Conservation (phyloP, 1,140 invertebrate genomes). For the Delia radicum region DNA sequence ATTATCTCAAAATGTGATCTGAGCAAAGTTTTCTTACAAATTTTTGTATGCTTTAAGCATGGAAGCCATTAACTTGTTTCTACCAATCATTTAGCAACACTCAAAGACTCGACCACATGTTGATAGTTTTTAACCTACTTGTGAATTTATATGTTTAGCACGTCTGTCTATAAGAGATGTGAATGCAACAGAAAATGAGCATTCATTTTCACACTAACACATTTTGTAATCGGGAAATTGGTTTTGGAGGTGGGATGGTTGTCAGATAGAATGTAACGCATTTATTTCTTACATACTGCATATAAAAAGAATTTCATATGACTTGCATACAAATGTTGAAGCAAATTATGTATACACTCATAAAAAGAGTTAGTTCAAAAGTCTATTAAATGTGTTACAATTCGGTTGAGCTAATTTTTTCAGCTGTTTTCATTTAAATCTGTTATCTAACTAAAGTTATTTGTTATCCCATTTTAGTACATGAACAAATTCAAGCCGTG, state of each 20-base stretch:
- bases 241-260: not conserved
- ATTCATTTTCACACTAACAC: not conserved
- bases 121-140: slow-evolving; percentile 19
- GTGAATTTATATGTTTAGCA: slow-evolving; percentile 3
- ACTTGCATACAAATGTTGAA: slow-evolving; percentile 19
- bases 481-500: no score
- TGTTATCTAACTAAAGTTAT: no score
- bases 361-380: no score
- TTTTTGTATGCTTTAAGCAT: not conserved
- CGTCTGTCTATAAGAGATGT: not conserved
- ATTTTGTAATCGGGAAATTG: not conserved
- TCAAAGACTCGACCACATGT: not conserved
- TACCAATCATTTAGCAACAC: not conserved
- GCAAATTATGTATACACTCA: no score
- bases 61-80: not conserved
- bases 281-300: not conserved
- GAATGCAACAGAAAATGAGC: not conserved
- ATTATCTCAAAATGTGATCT: not conserved
- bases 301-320: not conserved
- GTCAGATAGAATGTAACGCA: not conserved
- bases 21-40: not conserved
- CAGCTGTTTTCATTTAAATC: no score
- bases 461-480: no score
- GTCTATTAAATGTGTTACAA: no score
- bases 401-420: no score